These are phyloP conservation scores for Scolanthus callimorphus DNA, from an alignment of 92 coral and sea anemone genomes.

Conservation along the genomic window DNA sequence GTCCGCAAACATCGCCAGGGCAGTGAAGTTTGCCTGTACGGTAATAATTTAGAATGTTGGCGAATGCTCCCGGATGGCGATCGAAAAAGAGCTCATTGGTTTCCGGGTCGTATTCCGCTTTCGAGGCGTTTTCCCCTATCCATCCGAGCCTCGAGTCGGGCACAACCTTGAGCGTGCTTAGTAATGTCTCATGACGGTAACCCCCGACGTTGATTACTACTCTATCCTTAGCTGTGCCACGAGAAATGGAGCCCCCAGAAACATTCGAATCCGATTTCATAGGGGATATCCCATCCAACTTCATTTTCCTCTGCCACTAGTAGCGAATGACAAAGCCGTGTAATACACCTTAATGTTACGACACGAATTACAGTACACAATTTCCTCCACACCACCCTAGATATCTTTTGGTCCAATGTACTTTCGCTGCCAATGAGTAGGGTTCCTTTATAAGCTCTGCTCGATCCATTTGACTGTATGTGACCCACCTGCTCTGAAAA, in stretches of 20 bases:
- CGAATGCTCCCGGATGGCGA: slow-evolving; percentile 95
- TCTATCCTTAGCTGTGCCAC: slow-evolving; percentile 71
- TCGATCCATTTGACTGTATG: slow-evolving; percentile 20
- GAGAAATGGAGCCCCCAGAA: slow-evolving; percentile 52
- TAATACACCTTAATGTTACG: background rate
- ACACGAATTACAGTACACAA: too few species aligned
- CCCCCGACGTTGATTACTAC: slow-evolving; percentile 96
- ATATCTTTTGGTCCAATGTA: background rate
- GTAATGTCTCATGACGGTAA: slow-evolving; percentile 87
- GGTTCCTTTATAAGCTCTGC: slow-evolving; percentile 17
- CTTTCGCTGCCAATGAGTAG: background rate
- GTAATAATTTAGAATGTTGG: slow-evolving; percentile 84
- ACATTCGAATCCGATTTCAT: slow-evolving; percentile 63
- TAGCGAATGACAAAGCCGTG: too few species aligned
- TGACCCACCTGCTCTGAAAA: slow-evolving; percentile 36
- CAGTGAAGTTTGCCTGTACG: slow-evolving; percentile 98
- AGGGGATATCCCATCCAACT: slow-evolving; percentile 31
- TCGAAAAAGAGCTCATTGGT: slow-evolving; percentile 94
- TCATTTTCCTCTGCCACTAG: slow-evolving; percentile 5
- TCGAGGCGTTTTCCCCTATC: slow-evolving; percentile 96
- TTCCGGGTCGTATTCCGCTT: slow-evolving; percentile 87
- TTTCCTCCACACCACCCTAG: too few species aligned
- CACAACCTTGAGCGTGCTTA: slow-evolving; percentile 90
- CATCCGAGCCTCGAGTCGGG: slow-evolving; percentile 96
- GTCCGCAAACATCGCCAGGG: slow-evolving; percentile 97